A percentile compares a stretch with the other conserved stretches of the same genome.
Evolutionary conservation across 2,888 invertebrate genomes (phyloP).

Genomic region (Dromius quadrimaculatus): DNA sequence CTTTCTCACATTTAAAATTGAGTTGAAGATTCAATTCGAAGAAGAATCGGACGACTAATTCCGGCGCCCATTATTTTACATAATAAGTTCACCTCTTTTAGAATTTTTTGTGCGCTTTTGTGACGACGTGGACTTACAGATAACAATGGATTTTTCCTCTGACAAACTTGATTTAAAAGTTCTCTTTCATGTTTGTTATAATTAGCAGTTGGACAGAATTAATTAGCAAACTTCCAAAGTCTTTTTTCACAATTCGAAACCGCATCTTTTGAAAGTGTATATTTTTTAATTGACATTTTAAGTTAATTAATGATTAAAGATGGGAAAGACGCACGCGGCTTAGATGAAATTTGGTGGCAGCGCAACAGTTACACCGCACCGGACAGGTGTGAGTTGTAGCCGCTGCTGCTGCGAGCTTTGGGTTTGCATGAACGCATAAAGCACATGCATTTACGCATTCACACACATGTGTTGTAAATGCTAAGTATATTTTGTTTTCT

Average conservation of each 20-base stretch:
- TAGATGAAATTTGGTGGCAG: background rate
- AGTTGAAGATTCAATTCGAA: background rate
- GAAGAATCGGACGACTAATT: conserved; percentile 1
- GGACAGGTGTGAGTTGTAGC: conserved; percentile 40
- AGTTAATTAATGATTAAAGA: conserved; percentile 51
- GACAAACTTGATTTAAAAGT: conserved; percentile 52
- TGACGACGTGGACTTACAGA: conserved; percentile 46
- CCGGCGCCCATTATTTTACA: conserved; percentile 39
- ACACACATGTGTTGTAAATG: conserved; percentile 1
- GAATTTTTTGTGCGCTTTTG: conserved; percentile 43
- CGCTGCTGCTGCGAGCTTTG: background rate
- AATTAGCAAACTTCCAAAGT: conserved; percentile 52
- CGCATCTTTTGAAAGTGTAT: conserved; percentile 53
- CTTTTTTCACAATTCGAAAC: conserved; percentile 44
- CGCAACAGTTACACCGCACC: conserved; percentile 38
- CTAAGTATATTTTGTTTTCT: conserved; percentile 56
- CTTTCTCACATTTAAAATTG: background rate
- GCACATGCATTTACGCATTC: background rate
- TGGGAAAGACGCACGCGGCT: conserved; percentile 1
- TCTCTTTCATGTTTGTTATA: conserved; percentile 53
- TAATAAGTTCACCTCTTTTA: conserved; percentile 48
- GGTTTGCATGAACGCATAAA: conserved; percentile 1
- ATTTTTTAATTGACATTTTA: conserved; percentile 52
- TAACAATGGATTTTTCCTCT: conserved; percentile 52
- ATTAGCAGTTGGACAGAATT: conserved; percentile 53